phyloP scores from a whole-genome alignment of 2,888 invertebrate genomes.

The Ecdyonurus torrentis region DNA sequence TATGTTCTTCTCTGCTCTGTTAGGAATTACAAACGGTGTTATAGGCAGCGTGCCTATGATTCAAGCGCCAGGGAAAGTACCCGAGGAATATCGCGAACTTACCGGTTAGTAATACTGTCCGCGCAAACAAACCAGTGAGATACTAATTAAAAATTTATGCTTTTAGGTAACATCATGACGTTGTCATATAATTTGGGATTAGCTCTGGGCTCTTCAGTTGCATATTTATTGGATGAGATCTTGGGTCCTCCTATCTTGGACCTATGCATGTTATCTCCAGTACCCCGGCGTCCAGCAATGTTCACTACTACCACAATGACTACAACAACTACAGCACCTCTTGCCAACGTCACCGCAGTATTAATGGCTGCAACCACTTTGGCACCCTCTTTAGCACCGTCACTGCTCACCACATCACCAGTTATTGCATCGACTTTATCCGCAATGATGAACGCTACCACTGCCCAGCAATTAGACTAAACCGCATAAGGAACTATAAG shows the following conservation, averaged over 20 bases:
- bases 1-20: conserved; percentile 42
- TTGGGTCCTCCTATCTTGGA: conserved; percentile 26
- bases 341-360: background rate
- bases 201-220: conserved; percentile 65
- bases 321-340: background rate
- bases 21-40: conserved; percentile 74
- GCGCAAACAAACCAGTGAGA: too few relatives aligned
- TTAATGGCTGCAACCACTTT: background rate
- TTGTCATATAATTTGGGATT: conserved; percentile 77
- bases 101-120: conserved; percentile 47
- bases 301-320: background rate
- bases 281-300: background rate
- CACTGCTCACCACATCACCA: too few relatives aligned
- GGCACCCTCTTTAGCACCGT: background rate
- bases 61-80: conserved; percentile 70
- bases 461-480: too few relatives aligned
- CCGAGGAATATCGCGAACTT: conserved; percentile 70
- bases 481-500: too few relatives aligned
- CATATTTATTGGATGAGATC: conserved; percentile 51
- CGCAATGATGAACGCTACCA: background rate
- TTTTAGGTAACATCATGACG: conserved; percentile 80
- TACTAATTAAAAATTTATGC: conserved; percentile 5
- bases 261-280: conserved; percentile 9
- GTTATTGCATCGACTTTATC: too few relatives aligned
- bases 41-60: conserved; percentile 89